These are phyloP conservation scores for Sinosuthora webbiana DNA, from an alignment of 2,113 vertebrate species.

Conservation along the genomic window DNA sequence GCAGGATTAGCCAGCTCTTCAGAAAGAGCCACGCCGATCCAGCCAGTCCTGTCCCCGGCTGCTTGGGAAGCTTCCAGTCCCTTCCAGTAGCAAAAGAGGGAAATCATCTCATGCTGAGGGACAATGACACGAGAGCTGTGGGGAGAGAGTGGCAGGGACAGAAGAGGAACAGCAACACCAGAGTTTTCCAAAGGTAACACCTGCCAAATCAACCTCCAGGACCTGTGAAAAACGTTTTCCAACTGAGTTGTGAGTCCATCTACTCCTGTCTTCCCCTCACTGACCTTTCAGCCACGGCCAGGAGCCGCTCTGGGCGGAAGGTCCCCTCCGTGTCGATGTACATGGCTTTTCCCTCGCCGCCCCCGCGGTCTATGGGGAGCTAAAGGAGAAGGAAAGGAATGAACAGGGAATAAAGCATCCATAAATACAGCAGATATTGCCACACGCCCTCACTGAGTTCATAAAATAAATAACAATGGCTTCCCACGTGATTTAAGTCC, in stretches of 20 bases:
- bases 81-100: not conserved
- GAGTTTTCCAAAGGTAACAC: not conserved
- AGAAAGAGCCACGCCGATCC: not conserved
- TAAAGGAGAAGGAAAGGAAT: constrained; percentile 14
- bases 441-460: not conserved
- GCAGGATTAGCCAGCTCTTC: not conserved
- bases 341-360: constrained; percentile 98
- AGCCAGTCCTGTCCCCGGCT: not conserved
- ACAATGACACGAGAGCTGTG: not conserved
- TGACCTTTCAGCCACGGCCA: constrained; percentile 95
- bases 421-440: not conserved
- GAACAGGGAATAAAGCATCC: not conserved
- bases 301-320: constrained; percentile 92
- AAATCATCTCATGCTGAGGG: not conserved
- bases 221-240: not conserved
- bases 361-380: constrained; percentile 94
- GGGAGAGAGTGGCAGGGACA: fast-evolving
- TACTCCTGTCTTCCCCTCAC: not conserved
- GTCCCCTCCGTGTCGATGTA: constrained; percentile 97
- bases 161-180: not conserved
- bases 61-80: not conserved
- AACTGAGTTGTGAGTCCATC: not conserved
- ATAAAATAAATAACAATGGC: not conserved
- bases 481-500: not conserved
- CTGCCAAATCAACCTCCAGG: not conserved